Conservation (phyloP, 2,888 invertebrate species). For the Aporophyla nigra region DNA sequence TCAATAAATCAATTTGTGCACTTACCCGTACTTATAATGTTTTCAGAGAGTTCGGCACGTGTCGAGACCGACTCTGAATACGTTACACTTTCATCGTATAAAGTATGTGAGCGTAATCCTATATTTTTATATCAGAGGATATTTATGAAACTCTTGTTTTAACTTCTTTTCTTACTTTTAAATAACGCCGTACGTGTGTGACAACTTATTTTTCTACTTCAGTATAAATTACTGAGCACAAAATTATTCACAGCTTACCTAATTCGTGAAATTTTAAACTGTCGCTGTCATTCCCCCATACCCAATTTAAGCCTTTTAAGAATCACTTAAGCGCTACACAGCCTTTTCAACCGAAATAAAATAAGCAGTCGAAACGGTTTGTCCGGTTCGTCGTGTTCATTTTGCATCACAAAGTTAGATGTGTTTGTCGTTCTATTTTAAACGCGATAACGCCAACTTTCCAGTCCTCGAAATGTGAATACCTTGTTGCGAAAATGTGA, state of each 20-base stretch:
- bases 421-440: conserved; percentile 90
- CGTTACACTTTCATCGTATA: conserved; percentile 77
- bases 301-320: conserved; percentile 52
- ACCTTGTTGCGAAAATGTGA: conserved; percentile 91
- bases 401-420: conserved; percentile 90
- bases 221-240: conserved; percentile 16
- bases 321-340: conserved; percentile 59
- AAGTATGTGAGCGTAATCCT: conserved; percentile 69
- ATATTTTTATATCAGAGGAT: conserved; percentile 52
- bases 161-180: conserved; percentile 32
- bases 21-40: conserved; percentile 88
- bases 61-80: conserved; percentile 82
- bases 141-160: conserved; percentile 35
- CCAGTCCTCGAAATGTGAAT: conserved; percentile 91
- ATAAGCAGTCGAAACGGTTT: conserved; percentile 70
- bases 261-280: conserved; percentile 30
- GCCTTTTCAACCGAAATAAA: conserved; percentile 70
- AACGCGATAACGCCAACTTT: conserved; percentile 90
- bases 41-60: conserved; percentile 82
- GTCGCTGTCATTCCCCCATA: conserved; percentile 31
- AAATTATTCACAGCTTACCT: conserved; percentile 17
- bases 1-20: conserved; percentile 91
- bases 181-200: conserved; percentile 23
- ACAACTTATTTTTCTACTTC: conserved; percentile 14
- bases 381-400: conserved; percentile 82